A percentile compares a stretch with the other conserved stretches of the same genome.
phyloP scores from a whole-genome alignment of 2,888 invertebrate species.

The Drosophila silvestris region DNA sequence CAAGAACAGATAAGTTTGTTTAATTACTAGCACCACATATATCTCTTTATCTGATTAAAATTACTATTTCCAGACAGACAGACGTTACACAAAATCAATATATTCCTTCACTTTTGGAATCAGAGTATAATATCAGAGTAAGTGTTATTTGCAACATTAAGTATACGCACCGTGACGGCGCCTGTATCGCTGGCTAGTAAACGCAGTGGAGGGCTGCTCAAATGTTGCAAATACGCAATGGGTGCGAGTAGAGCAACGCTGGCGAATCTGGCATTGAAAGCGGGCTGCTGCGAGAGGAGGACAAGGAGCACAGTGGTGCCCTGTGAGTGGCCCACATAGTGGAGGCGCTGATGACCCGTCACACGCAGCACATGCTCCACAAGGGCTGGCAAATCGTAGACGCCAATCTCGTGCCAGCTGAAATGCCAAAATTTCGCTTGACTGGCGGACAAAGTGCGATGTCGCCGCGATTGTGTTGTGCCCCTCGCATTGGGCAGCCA shows the following conservation, averaged over 20 bases:
- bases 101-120: background rate
- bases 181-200: conserved; percentile 68
- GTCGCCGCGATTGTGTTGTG: conserved; percentile 80
- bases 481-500: conserved; percentile 83
- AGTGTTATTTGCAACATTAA: conserved; percentile 20
- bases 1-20: no score
- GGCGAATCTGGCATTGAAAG: conserved; percentile 76
- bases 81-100: background rate
- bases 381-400: conserved; percentile 80
- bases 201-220: conserved; percentile 78
- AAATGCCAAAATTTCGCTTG: conserved; percentile 82
- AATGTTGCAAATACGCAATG: conserved; percentile 74
- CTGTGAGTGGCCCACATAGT: conserved; percentile 83
- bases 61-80: background rate
- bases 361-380: conserved; percentile 77
- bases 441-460: conserved; percentile 65
- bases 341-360: conserved; percentile 74
- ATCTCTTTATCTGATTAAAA: background rate
- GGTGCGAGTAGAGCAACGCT: conserved; percentile 79
- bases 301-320: conserved; percentile 82
- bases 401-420: conserved; percentile 84
- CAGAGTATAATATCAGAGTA: background rate
- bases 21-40: background rate
- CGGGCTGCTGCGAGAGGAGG: conserved; percentile 78
- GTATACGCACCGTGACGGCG: conserved; percentile 73